Evolutionary conservation across 2,888 invertebrate genomes (phyloP).

Genomic region (Leuctra nigra): DNA sequence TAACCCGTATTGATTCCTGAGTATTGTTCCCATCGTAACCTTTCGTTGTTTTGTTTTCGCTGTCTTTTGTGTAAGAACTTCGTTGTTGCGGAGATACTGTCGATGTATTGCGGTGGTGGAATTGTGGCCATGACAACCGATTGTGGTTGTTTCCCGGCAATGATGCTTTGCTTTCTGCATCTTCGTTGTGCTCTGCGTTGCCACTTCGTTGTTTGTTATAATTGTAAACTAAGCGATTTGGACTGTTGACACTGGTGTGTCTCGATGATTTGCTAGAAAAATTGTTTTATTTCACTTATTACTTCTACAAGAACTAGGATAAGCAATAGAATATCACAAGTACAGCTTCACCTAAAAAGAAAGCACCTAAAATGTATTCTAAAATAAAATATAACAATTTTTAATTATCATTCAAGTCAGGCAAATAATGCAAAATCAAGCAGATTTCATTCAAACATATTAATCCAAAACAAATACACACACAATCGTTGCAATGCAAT

Average conservation of each 20-base stretch:
- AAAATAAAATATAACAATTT: too few relatives aligned
- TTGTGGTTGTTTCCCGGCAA: conserved; percentile 44
- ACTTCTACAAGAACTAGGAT: too few relatives aligned
- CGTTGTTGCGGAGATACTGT: conserved; percentile 17
- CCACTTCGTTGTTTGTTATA: conserved; percentile 42
- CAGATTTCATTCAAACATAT: too few relatives aligned
- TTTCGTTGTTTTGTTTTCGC: conserved; percentile 21
- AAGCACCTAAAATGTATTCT: too few relatives aligned
- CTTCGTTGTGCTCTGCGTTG: conserved; percentile 44
- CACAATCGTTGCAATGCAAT: too few relatives aligned
- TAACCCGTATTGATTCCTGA: not conserved
- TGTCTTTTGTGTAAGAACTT: conserved; percentile 7
- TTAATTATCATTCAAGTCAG: too few relatives aligned
- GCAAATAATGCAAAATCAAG: too few relatives aligned
- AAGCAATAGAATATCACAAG: too few relatives aligned
- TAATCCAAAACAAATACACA: too few relatives aligned
- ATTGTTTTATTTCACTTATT: not conserved
- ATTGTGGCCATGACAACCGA: conserved; percentile 53
- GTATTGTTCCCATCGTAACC: conserved; percentile 23
- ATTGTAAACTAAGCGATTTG: conserved; percentile 19
- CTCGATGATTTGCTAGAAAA: conserved; percentile 19
- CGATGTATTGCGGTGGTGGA: conserved; percentile 19
- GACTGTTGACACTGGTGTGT: conserved; percentile 18
- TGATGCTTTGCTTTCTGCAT: not conserved
- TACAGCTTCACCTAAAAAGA: too few relatives aligned